Percentiles rank a stretch among this genome's conserved stretches.
These are phyloP conservation scores for Plutella xylostella DNA, from an alignment of 2,888 invertebrate species.

Conservation along the genomic window DNA sequence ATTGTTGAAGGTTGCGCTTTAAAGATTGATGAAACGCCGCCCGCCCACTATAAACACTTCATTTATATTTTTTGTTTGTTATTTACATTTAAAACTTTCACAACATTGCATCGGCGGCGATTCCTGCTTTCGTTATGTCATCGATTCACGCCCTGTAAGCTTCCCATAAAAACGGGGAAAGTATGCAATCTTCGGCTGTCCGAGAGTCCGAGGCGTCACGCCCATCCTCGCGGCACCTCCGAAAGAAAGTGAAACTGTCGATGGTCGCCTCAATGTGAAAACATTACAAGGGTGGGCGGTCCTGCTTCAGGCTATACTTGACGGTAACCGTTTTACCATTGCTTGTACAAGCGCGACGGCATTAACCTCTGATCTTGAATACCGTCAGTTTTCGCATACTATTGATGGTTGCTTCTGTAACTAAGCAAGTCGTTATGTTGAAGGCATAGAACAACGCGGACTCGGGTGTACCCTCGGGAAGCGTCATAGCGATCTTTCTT, in stretches of 20 bases:
- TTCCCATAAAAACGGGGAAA: conserved; percentile 67
- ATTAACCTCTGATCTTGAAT: neutral
- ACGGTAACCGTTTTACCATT: neutral
- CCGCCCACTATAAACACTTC: neutral
- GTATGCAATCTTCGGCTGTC: conserved; percentile 44
- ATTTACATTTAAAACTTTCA: conserved; percentile 27
- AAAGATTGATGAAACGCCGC: neutral
- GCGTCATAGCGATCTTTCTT: too few relatives aligned
- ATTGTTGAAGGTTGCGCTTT: neutral
- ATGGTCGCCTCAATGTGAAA: conserved; percentile 24
- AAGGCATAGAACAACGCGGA: too few relatives aligned
- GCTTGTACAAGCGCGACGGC: neutral
- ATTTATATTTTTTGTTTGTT: neutral
- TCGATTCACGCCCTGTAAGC: conserved; percentile 41
- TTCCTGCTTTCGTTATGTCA: conserved; percentile 28
- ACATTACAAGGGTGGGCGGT: conserved; percentile 5
- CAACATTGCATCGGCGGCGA: conserved; percentile 28
- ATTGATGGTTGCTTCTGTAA: neutral
- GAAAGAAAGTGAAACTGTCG: conserved; percentile 58
- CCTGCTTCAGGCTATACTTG: neutral
- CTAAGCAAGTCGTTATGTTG: neutral
- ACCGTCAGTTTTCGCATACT: neutral
- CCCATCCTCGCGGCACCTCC: conserved; percentile 44
- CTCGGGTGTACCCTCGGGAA: too few relatives aligned
- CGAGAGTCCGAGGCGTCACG: conserved; percentile 37